phyloP scores from a whole-genome alignment of 2,888 invertebrate genomes.

The Molanna angustata region DNA sequence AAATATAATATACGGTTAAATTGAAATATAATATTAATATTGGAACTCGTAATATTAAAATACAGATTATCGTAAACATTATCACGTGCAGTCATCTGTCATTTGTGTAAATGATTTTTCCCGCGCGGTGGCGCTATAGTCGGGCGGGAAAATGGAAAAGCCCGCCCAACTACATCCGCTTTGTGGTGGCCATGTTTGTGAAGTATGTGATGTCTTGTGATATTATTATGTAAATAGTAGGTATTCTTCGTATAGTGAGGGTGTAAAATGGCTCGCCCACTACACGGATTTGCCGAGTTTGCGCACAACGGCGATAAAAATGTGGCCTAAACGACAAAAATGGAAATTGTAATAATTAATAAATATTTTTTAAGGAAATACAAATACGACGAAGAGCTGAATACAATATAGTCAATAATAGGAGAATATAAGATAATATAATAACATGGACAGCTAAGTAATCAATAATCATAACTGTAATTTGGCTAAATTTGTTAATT shows the following conservation, averaged over 20 bases:
- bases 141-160: not conserved
- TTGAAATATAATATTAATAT: slow-evolving; percentile 13
- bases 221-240: too few relatives aligned
- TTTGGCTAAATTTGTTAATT: slow-evolving; percentile 33
- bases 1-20: slow-evolving; percentile 16
- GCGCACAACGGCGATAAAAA: slow-evolving; percentile 19
- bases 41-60: not conserved
- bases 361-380: slow-evolving; percentile 27
- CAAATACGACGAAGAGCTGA: slow-evolving; percentile 32
- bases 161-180: too few relatives aligned
- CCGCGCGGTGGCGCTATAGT: too few relatives aligned
- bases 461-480: slow-evolving; percentile 32
- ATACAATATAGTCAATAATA: slow-evolving; percentile 31
- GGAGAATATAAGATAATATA: slow-evolving; percentile 31
- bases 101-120: too few relatives aligned
- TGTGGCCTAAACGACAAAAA: slow-evolving; percentile 30
- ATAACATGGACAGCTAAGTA: slow-evolving; percentile 34
- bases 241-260: too few relatives aligned
- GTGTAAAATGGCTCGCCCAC: too few relatives aligned
- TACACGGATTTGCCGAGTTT: slow-evolving; percentile 2
- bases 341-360: slow-evolving; percentile 25
- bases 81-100: slow-evolving; percentile 4
- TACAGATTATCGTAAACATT: too few relatives aligned
- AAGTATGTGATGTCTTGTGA: not conserved
- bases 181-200: not conserved